These are phyloP conservation scores for Hemithea aestivaria DNA, from an alignment of 2,888 invertebrate genomes.

Conservation along the genomic window DNA sequence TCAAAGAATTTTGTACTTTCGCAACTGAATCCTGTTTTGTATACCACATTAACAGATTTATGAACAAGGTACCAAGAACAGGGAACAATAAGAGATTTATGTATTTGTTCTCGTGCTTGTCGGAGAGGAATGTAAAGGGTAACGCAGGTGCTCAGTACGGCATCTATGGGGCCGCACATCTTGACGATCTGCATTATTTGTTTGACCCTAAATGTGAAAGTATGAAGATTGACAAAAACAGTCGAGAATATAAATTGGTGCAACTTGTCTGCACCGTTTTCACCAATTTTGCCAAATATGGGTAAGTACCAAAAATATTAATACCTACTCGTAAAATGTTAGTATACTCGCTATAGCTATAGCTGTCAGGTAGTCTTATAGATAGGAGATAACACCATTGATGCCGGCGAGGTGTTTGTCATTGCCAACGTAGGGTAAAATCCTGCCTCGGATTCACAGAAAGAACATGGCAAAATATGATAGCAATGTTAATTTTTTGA, in stretches of 20 bases:
- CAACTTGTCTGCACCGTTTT: conserved; percentile 44
- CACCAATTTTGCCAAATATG: conserved; percentile 56
- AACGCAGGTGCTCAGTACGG: conserved; percentile 35
- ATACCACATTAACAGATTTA: conserved; percentile 31
- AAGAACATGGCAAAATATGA: no score
- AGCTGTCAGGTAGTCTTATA: no score
- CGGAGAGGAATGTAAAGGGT: conserved; percentile 44
- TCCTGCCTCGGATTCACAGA: no score
- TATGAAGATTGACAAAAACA: conserved; percentile 38
- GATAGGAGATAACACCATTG: no score
- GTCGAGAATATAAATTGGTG: conserved; percentile 42
- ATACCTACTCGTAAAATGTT: no score
- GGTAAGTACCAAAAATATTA: conserved; percentile 38
- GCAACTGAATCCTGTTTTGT: conserved; percentile 29
- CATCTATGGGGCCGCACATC: conserved; percentile 43
- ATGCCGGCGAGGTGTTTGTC: no score
- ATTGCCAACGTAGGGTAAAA: no score
- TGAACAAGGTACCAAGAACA: conserved; percentile 17
- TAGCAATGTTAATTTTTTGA: no score
- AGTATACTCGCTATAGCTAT: no score
- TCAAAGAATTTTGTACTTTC: conserved; percentile 37
- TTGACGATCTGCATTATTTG: conserved; percentile 54
- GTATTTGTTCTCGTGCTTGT: conserved; percentile 46
- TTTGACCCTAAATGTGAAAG: conserved; percentile 40
- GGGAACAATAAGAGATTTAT: conserved; percentile 21